Conservation (phyloP, 2,888 invertebrate species). For the Galeruca laticollis region DNA sequence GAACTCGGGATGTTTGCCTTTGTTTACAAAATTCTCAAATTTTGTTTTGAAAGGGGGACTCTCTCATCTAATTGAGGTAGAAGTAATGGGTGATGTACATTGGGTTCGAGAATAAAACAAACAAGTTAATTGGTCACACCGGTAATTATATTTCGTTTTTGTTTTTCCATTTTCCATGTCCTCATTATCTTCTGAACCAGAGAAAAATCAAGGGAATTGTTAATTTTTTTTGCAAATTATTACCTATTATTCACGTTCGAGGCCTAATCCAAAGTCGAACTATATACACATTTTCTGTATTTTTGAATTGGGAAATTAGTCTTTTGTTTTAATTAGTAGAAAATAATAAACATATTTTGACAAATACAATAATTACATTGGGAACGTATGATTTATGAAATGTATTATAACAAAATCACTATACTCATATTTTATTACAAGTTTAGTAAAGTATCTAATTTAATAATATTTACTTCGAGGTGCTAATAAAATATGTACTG, state of each 20-base stretch:
- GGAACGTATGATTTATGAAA: too few relatives aligned
- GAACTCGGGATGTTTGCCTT: conserved; percentile 26
- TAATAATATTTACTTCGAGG: too few relatives aligned
- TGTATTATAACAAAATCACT: too few relatives aligned
- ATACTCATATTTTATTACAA: too few relatives aligned
- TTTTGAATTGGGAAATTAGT: too few relatives aligned
- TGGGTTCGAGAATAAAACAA: conserved; percentile 6
- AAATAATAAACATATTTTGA: too few relatives aligned
- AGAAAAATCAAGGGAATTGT: background rate
- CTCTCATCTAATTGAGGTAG: conserved; percentile 18
- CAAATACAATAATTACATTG: too few relatives aligned
- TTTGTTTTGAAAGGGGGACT: conserved; percentile 19
- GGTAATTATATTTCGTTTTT: background rate
- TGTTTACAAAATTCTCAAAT: conserved; percentile 24
- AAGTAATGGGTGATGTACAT: conserved; percentile 15
- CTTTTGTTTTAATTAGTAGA: too few relatives aligned
- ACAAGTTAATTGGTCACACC: conserved; percentile 8
- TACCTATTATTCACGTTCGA: background rate
- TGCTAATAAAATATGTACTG: too few relatives aligned
- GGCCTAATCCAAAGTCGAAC: too few relatives aligned
- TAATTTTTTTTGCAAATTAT: background rate
- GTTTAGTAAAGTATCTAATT: too few relatives aligned
- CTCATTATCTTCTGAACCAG: background rate
- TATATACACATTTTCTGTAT: too few relatives aligned
- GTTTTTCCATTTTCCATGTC: background rate